phyloP scores from a whole-genome alignment of 2,797 vertebrate genomes.

The Macropus fuliginosus region DNA sequence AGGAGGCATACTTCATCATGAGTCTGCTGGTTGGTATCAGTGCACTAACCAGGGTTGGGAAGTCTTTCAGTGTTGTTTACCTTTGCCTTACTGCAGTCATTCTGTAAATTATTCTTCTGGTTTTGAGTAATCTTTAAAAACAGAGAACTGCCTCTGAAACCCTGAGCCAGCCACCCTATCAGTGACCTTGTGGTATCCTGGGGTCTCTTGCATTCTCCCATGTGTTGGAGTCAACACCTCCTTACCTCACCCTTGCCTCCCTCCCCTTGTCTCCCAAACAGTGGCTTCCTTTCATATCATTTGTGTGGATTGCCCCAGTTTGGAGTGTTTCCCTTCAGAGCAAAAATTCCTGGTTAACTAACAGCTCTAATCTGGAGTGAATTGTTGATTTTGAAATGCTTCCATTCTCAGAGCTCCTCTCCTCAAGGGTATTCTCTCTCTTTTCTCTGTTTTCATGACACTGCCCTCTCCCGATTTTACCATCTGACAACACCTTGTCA shows the following conservation, averaged over 20 bases:
- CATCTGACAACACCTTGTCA: neutral
- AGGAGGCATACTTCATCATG: no score
- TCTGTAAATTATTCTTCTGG: no score
- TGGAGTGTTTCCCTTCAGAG: neutral
- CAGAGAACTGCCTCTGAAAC: neutral
- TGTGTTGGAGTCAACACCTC: neutral
- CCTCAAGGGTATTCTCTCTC: neutral
- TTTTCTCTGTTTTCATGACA: neutral
- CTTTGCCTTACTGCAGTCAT: no score
- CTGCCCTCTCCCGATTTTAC: neutral
- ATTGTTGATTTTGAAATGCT: neutral
- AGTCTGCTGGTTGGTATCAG: no score
- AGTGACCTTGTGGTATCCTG: neutral
- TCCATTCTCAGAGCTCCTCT: neutral
- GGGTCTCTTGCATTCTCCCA: neutral
- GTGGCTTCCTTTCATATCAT: no score
- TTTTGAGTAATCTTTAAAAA: no score
- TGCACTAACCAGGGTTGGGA: no score
- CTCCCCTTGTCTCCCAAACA: no score
- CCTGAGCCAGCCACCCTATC: neutral
- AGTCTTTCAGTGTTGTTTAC: no score
- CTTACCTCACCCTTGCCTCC: no score
- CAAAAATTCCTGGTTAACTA: neutral
- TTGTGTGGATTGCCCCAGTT: neutral
- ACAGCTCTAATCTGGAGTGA: neutral